A percentile compares a stretch with the other conserved stretches of the same genome.
Conservation (phyloP, 2,113 vertebrate genomes). For the Typhlomys cinereus region DNA sequence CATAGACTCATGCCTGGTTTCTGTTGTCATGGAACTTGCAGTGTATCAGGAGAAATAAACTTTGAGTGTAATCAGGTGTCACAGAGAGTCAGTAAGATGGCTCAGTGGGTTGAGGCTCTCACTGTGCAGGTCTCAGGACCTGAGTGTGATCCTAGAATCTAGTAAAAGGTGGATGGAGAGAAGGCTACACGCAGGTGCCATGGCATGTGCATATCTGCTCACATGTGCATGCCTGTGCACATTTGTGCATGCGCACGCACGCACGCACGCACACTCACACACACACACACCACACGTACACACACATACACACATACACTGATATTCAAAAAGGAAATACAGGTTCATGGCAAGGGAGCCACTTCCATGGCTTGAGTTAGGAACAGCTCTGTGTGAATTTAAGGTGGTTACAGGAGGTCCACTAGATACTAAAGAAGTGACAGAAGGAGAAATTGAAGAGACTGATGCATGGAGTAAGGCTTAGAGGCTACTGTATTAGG, state of each 20-base stretch:
- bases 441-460: not conserved
- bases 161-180: too few species aligned
- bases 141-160: too few species aligned
- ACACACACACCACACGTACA: too few species aligned
- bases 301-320: too few species aligned
- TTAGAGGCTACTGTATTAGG: not conserved
- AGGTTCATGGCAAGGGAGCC: not conserved
- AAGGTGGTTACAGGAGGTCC: not conserved
- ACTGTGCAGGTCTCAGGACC: too few species aligned
- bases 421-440: not conserved
- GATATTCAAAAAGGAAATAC: not conserved
- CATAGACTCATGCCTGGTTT: not conserved
- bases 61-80: not conserved
- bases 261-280: too few species aligned
- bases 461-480: not conserved
- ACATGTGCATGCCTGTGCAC: too few species aligned
- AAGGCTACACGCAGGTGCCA: too few species aligned
- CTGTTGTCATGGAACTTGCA: not conserved
- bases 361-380: not conserved
- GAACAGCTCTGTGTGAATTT: not conserved
- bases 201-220: too few species aligned
- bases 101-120: too few species aligned
- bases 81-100: too few species aligned
- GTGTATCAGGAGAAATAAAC: not conserved
- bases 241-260: too few species aligned